Base-by-base conservation (phyloP, 2,113 vertebrate species). In the Xiphorhynchus elegans region DNA sequence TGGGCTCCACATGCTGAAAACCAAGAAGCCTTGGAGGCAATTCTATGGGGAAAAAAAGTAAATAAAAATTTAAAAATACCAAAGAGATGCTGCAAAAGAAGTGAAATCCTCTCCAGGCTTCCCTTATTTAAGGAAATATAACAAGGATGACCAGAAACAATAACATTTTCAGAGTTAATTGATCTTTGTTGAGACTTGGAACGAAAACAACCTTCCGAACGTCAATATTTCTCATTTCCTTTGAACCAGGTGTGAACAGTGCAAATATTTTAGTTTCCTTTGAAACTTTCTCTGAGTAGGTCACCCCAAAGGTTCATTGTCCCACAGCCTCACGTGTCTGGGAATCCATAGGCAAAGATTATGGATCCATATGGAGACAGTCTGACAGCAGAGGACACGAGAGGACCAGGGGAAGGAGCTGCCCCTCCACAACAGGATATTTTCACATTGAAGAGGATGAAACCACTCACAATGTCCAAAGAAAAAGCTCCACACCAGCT, bases 241-340 rank as follows among this genome's bases (percentile, higher is more conserved):
- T 11, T 31, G 40, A 46, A 90, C 80, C 21, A 28, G 46, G 60
- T 66, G 39, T 18, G 39, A 90, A 18, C 26, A 40, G 6, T 1
- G 1, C 58, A 73, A 81, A 74, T 63, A 20, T 47, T 67, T 79
- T 58, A 47, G 9, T 70, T 87, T 76, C 28, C 8, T 42, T 74
- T 70, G 19, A 37, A 64, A 42, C 25, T 40, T 47, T 14, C 17
- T 81, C 74, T 53, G 44, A 69, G 59, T 8, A 16, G 46, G 52
- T 49, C 14, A 66, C 8, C 26, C 6, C 1, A 0, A 50, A 50
- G 19, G 31, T 18, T 16, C 26, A 58, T 33, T 37, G 18, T 47
- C 26, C 31, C 44, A 16, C 35, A 42, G 0, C 2, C 0, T 12
- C 59, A 58, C 21, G 35, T 35, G 31, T 5, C 49, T 6, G 39